Base-by-base conservation (phyloP, 2,113 vertebrate genomes). In the Cyphotilapia sp. region DNA sequence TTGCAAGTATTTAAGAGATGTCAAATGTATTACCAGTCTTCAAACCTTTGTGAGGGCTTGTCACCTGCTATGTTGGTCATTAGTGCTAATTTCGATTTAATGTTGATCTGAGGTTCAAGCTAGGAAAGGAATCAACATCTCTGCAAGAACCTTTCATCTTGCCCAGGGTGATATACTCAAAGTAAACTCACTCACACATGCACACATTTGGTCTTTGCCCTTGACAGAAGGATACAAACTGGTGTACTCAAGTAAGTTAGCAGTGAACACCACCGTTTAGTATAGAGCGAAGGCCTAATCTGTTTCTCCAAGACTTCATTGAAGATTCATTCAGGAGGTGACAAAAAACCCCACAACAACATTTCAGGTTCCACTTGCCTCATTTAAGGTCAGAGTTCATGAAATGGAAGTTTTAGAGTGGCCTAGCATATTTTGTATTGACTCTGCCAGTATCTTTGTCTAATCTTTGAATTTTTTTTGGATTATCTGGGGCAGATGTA, bases 71-170 rank as follows among this genome's bases (percentile, higher is more conserved):
- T 74, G 13, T 84, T 24, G 27, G 51, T 91, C 45, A 27, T 33
- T 85, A 63, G 13, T 87, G 87, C 31, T 87, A 4, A 87, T 69
- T 82, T 56, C 6, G 56, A 66, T 87, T 87, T 61, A 7, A 38
- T 89, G 47, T 91, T 87, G 42, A 71, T 35, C 85, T 19, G 31
- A 95, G 96, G 98, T 99, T 57, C 98, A 99, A 97, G 97, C 98
- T 90, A 98, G 99, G 38, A 99, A 99, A 93, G 98, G 99, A 87
- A 99, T 99, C 94, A 99, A 99, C 96, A 98, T 98, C 89, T 98
- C 99, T 74, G 98, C 98, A 53, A 95, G 97, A 96, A 98, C 97
- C 40, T 99, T 98, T 96, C 98, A 98, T 87, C 97, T 99, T 87
- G 98, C 97, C 57, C 98, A 99, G 96, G 97, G 98, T 76, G 98